Evolutionary conservation across 2,113 vertebrate species (phyloP).

Genomic region (Prietella phreatophila): DNA sequence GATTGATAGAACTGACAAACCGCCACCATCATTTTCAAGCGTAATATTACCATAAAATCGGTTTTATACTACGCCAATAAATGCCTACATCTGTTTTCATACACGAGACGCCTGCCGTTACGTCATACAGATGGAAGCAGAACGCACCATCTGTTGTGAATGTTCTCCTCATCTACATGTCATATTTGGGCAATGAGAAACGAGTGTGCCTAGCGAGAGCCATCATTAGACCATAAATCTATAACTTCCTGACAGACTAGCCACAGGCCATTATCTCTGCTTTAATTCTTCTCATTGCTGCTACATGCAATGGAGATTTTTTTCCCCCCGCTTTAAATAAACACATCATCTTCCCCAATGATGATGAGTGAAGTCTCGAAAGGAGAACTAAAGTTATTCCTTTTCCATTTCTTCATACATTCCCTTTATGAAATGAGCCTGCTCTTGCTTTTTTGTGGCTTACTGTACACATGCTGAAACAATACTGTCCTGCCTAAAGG

Average conservation of each 20-base stretch:
- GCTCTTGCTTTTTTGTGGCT: slow-evolving; percentile 26
- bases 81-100: slow-evolving; percentile 50
- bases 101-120: slow-evolving; percentile 52
- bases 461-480: slow-evolving; percentile 30
- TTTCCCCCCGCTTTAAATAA: slow-evolving; percentile 23
- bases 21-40: slow-evolving; percentile 28
- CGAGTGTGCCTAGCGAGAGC: slow-evolving; percentile 51
- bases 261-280: slow-evolving; percentile 62
- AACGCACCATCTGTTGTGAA: slow-evolving; percentile 67
- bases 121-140: slow-evolving; percentile 64
- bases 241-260: slow-evolving; percentile 58
- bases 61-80: slow-evolving; percentile 33
- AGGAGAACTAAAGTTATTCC: slow-evolving; percentile 6
- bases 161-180: slow-evolving; percentile 56
- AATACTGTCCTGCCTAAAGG: slow-evolving; percentile 30
- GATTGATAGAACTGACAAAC: slow-evolving; percentile 41
- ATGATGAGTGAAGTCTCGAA: slow-evolving; percentile 19
- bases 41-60: slow-evolving; percentile 26
- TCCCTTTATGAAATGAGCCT: slow-evolving; percentile 8
- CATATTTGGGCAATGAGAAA: slow-evolving; percentile 58
- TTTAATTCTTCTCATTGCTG: slow-evolving; percentile 58
- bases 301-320: slow-evolving; percentile 47
- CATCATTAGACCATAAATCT: slow-evolving; percentile 56
- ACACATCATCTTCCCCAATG: slow-evolving; percentile 29
- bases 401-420: slow-evolving; percentile 28